A percentile compares a stretch with the other conserved stretches of the same genome.
Conservation (phyloP, 2,797 vertebrate species). For the Pteropus rufus region DNA sequence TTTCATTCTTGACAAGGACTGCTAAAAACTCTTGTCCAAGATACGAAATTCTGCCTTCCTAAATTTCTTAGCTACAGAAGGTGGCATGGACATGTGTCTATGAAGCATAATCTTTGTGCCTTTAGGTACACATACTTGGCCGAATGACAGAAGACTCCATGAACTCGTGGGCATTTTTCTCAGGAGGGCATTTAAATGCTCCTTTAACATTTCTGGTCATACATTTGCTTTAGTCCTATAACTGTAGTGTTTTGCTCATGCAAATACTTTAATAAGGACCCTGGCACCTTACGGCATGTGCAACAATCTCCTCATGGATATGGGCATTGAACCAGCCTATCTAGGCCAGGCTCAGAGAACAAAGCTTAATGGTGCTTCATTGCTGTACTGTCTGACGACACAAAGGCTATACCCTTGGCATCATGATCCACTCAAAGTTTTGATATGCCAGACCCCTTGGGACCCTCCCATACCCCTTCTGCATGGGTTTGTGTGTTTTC, state of each 20-base stretch:
- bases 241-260: not conserved
- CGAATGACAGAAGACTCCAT: not conserved
- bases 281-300: not conserved
- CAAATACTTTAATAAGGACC: not conserved
- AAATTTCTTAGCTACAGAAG: constrained; percentile 44
- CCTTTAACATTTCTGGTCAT: not conserved
- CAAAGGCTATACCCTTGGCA: not conserved
- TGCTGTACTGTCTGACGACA: not conserved
- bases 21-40: constrained; percentile 64
- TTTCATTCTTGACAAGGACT: constrained; percentile 68
- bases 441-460: not conserved
- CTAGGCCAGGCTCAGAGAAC: not conserved
- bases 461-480: no score
- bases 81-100: not conserved
- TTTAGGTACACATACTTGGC: not conserved
- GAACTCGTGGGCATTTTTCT: not conserved
- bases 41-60: constrained; percentile 52
- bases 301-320: not conserved
- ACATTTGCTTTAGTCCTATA: not conserved
- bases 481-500: not conserved
- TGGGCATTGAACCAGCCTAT: not conserved
- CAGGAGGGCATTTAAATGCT: not conserved
- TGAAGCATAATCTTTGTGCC: not conserved
- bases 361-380: not conserved
- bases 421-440: not conserved